phyloP scores from a whole-genome alignment of 2,888 invertebrate species.

The Watsonalla binaria region DNA sequence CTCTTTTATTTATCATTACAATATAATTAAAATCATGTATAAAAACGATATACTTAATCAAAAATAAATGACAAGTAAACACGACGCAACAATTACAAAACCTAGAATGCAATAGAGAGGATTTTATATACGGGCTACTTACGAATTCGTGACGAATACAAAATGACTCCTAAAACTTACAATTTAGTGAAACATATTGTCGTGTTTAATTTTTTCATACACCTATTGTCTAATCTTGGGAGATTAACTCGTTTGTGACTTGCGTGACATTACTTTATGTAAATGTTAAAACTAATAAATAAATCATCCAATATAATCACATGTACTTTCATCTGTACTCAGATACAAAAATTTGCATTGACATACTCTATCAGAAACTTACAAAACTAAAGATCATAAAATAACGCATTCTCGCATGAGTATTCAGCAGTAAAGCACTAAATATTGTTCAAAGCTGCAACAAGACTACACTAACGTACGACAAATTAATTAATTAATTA shows the following conservation, averaged over 20 bases:
- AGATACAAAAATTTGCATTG: constrained; percentile 66
- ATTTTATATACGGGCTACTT: constrained; percentile 5
- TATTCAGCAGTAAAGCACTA: constrained; percentile 77
- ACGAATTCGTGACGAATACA: constrained; percentile 19
- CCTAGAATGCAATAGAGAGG: constrained; percentile 11
- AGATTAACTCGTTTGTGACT: constrained; percentile 50
- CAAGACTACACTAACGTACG: constrained; percentile 60
- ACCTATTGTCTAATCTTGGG: constrained; percentile 25
- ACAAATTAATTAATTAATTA: constrained; percentile 38
- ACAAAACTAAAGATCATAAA: constrained; percentile 58
- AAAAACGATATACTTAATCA: constrained; percentile 25
- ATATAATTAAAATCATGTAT: constrained; percentile 48
- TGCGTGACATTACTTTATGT: constrained; percentile 25
- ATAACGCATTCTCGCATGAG: constrained; percentile 75
- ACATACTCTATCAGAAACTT: constrained; percentile 47
- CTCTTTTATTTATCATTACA: constrained; percentile 42
- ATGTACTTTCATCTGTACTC: constrained; percentile 76
- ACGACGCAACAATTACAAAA: constrained; percentile 24
- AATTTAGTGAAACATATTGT: constrained; percentile 28
- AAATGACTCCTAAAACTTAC: constrained; percentile 22
- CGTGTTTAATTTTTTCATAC: constrained; percentile 34
- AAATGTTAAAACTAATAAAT: constrained; percentile 50
- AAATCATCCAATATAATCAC: constrained; percentile 70
- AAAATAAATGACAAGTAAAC: constrained; percentile 13
- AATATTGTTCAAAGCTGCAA: constrained; percentile 76